Conservation (phyloP, 2,888 invertebrate species). For the Eupithecia dodoneata region DNA sequence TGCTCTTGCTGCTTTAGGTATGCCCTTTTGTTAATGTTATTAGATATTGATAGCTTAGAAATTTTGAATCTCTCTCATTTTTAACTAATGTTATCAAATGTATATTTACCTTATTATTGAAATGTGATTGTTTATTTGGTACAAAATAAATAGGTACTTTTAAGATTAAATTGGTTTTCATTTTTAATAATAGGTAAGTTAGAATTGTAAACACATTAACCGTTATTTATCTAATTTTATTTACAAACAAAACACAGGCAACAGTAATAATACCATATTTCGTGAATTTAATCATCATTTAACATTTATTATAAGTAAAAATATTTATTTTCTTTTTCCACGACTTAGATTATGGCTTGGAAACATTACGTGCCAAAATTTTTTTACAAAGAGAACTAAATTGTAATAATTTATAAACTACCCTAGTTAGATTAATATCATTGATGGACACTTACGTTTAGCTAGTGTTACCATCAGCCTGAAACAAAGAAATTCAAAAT, state of each 20-base stretch:
- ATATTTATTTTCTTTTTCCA: neutral
- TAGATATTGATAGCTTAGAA: constrained; percentile 45
- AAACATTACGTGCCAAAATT: neutral
- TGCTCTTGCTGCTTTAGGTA: constrained; percentile 7
- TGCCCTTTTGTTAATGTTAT: constrained; percentile 23
- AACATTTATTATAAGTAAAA: neutral
- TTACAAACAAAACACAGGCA: constrained; percentile 17
- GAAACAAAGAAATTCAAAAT: constrained; percentile 13
- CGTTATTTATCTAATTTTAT: constrained; percentile 18
- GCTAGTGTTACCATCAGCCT: constrained; percentile 25
- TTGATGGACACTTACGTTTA: constrained; percentile 24
- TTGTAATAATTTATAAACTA: neutral
- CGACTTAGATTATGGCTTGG: neutral
- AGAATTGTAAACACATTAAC: constrained; percentile 22
- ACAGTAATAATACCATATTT: neutral
- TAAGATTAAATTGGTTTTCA: constrained; percentile 51
- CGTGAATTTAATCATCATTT: neutral
- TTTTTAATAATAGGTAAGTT: constrained; percentile 31
- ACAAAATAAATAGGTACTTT: constrained; percentile 69
- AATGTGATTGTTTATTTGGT: constrained; percentile 68
- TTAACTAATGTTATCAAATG: constrained; percentile 50
- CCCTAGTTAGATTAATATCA: neutral
- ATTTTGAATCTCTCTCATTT: constrained; percentile 52
- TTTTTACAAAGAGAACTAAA: neutral
- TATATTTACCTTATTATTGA: constrained; percentile 48